Base-by-base conservation (phyloP, 2,888 invertebrate genomes). In the Caenorhabditis uteleia region DNA sequence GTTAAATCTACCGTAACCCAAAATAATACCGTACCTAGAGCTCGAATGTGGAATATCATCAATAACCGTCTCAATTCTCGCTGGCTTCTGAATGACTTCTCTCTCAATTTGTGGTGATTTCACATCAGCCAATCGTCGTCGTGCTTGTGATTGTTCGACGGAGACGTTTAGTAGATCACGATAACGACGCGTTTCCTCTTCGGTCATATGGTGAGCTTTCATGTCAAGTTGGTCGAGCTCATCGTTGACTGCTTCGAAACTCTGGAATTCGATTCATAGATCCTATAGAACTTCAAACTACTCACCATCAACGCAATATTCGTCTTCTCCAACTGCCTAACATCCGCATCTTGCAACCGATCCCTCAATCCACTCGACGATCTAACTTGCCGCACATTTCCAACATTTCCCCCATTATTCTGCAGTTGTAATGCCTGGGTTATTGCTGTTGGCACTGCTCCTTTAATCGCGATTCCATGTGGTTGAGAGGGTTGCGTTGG, bases 171-270 rank as follows among this genome's bases (percentile, higher is more conserved):
- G 43, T 7, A 70, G 40, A 20, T 66, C 66, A 38, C 70, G 50
- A 47, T 71, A 75, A 20, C 75, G 44, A 20, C 40, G 36, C 26
- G 53, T 56, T 26, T 75, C 75, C 12, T 55, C 68, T 31, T 75
- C 72, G 7, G 68, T 75, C 66, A 74, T 68, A 34, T 54, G 54
- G 8, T 50, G 58, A 21, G 67, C 74, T 42, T 75, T 74, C 44
- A 56, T 48, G 50, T 79, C 78, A 12, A 79, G 54, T 23, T 68
- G 58, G 31, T 72, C 71, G 43, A 75, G 49, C 42, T 79, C 78
- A 7, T 73, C 74, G 18, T 70, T 64, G 26, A 78, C 64, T n/a
- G 75, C 69, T 36, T 75, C 74, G 20, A 60, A 55, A 25, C 70
- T 70, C 65, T 64, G 26, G 26, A 68, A 20, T 23, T 29, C n/a